Evolutionary conservation across 2,113 vertebrate genomes (phyloP), one percentile per base, ranked within the genome.

Genomic region (Cynoglossus semilaevis): DNA sequence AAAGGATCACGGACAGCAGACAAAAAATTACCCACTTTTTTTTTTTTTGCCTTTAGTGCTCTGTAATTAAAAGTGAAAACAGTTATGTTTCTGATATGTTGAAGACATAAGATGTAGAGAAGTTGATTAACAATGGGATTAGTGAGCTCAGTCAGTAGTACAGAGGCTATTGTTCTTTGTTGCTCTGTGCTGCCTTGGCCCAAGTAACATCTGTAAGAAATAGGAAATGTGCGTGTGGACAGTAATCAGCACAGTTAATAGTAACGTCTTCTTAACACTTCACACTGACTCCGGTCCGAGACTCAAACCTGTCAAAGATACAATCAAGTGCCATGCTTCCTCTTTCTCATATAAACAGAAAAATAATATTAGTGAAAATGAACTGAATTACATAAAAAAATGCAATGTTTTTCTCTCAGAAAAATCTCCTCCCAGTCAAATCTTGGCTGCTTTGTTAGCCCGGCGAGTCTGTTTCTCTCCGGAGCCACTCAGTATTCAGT

Each of bases 131-230:
- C 57, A 58, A 38, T 63, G 37, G 18, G 37, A 49, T n/a, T 69
- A 50, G 65, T 63, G 69, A 48, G 51, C 66, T 47, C 53, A 61
- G 37, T 51, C 2, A 70, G 58, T 49, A 48, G 51, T 68, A 54
- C 78, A 76, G 72, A 58, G 63, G 47, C 38, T 63, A 40, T 49
- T 68, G 58, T 72, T 80, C 62, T 42, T 49, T 68, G 57, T 72
- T 79, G 61, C 42, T 72, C 63, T 75, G 75, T 63, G 67, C 67
- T 63, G 66, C 44, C 71, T 52, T 76, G 58, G 41, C 51, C 49
- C 51, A 15, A 50, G 57, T 42, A 68, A 70, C 60, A 70, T 67
- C 58, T 73, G 58, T 62, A 58, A 77, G 71, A 81, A 81, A 67
- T 61, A 79, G 58, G 29, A 61, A 57, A 62, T 41, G 60, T 70